Evolutionary conservation across 2,113 vertebrate species (phyloP).

Genomic region (Otus sunia): DNA sequence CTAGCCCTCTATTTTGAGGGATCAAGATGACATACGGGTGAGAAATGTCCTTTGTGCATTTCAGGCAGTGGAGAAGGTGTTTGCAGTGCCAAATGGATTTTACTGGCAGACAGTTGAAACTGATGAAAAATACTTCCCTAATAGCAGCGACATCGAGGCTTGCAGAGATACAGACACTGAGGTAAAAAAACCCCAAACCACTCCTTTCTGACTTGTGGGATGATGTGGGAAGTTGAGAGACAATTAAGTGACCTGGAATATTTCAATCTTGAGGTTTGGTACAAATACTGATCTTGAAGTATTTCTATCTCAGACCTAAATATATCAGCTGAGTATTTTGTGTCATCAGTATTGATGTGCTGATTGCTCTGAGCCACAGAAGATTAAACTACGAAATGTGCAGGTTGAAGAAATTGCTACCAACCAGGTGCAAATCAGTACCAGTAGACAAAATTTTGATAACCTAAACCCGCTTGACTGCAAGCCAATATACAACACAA

Average conservation of each 20-base stretch:
- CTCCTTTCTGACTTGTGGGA: neutral
- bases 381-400: conserved; percentile 20
- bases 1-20: neutral
- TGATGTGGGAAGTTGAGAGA: neutral
- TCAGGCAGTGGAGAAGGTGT: conserved; percentile 71
- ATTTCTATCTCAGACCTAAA: conserved; percentile 26
- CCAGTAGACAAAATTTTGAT: neutral
- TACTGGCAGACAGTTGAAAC: conserved; percentile 78
- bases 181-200: conserved; percentile 36
- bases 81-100: conserved; percentile 69
- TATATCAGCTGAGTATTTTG: neutral
- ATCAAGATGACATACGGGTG: neutral
- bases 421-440: neutral
- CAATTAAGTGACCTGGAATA: neutral
- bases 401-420: neutral
- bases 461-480: neutral
- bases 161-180: conserved; percentile 58
- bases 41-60: conserved; percentile 11
- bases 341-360: neutral
- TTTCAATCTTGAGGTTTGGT: neutral
- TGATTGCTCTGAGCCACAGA: conserved; percentile 1
- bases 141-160: conserved; percentile 18
- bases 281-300: neutral
- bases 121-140: conserved; percentile 62
- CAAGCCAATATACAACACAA: neutral